These are phyloP conservation scores for Microctenopoma steveboyesi DNA, from an alignment of 2,797 vertebrate species.

Conservation along the genomic window DNA sequence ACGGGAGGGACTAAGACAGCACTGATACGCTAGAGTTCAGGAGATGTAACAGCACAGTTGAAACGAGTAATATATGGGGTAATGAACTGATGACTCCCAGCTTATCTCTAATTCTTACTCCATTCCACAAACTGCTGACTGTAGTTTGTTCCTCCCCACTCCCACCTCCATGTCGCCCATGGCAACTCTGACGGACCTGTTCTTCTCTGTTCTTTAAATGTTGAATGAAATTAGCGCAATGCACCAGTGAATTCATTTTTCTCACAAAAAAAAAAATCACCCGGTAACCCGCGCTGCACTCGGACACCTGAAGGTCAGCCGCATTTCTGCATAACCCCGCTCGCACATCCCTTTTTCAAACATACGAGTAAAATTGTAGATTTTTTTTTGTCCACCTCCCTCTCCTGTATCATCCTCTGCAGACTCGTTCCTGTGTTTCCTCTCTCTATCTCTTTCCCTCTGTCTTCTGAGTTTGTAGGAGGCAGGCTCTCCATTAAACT, in stretches of 20 bases:
- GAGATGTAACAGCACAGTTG: conserved; percentile 38
- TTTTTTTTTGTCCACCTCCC: conserved; percentile 42
- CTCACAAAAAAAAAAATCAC: conserved; percentile 61
- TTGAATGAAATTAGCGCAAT: conserved; percentile 79
- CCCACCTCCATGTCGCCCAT: conserved; percentile 41
- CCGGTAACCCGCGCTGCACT: conserved; percentile 65
- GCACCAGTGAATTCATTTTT: conserved; percentile 76
- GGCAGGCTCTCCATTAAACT: conserved; percentile 59
- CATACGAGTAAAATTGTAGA: conserved; percentile 58
- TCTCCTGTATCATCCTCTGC: conserved; percentile 16
- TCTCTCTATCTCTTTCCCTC: conserved; percentile 15
- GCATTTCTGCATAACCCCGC: conserved; percentile 46
- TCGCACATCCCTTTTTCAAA: conserved; percentile 60
- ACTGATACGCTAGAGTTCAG: conserved; percentile 32
- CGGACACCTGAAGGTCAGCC: conserved; percentile 75
- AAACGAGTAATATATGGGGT: conserved; percentile 59
- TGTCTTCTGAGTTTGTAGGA: conserved; percentile 46
- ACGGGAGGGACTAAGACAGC: conserved; percentile 10
- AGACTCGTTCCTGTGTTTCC: conserved; percentile 30
- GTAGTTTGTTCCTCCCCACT: conserved; percentile 29
- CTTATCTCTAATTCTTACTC: conserved; percentile 70
- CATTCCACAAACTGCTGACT: conserved; percentile 79
- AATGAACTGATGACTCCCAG: conserved; percentile 70
- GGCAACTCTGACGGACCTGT: conserved; percentile 57
- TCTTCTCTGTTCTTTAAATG: conserved; percentile 70